Evolutionary conservation across 2,888 invertebrate species (phyloP).

Genomic region (Cordilura impudica): DNA sequence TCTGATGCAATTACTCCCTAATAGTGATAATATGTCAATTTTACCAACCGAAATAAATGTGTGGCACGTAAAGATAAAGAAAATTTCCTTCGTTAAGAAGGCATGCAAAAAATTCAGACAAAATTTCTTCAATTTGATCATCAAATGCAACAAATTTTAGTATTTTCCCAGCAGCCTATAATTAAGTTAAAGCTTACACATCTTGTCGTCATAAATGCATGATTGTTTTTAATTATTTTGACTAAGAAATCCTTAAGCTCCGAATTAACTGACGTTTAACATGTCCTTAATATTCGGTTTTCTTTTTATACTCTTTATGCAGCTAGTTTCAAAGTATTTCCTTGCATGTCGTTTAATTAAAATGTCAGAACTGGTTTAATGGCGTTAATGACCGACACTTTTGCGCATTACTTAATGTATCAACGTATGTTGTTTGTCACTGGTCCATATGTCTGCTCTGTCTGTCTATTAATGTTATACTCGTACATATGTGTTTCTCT

Average conservation of each 20-base stretch:
- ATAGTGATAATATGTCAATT: too few species aligned
- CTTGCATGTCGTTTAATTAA: constrained; percentile 74
- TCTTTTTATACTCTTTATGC: constrained; percentile 43
- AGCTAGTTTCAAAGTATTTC: constrained; percentile 28
- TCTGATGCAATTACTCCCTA: too few species aligned
- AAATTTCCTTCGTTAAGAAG: too few species aligned
- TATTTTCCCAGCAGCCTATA: too few species aligned
- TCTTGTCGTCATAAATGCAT: constrained; percentile 49
- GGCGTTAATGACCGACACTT: constrained; percentile 78
- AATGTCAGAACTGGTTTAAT: constrained; percentile 78
- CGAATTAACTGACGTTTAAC: constrained; percentile 7
- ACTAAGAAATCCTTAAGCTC: constrained; percentile 48
- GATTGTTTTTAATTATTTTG: constrained; percentile 47
- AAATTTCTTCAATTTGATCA: too few species aligned
- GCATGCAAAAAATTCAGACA: too few species aligned
- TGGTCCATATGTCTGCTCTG: constrained; percentile 2
- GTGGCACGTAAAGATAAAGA: too few species aligned
- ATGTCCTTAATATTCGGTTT: constrained; percentile 36
- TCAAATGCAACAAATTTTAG: too few species aligned
- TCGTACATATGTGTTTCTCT: constrained; percentile 27
- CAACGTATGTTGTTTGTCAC: constrained; percentile 12
- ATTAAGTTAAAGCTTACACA: constrained; percentile 49
- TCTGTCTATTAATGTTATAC: constrained; percentile 35
- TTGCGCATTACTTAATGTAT: constrained; percentile 39
- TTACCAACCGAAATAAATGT: too few species aligned